phyloP scores from a whole-genome alignment of 2,113 vertebrate species.

The Callaeas wilsoni region DNA sequence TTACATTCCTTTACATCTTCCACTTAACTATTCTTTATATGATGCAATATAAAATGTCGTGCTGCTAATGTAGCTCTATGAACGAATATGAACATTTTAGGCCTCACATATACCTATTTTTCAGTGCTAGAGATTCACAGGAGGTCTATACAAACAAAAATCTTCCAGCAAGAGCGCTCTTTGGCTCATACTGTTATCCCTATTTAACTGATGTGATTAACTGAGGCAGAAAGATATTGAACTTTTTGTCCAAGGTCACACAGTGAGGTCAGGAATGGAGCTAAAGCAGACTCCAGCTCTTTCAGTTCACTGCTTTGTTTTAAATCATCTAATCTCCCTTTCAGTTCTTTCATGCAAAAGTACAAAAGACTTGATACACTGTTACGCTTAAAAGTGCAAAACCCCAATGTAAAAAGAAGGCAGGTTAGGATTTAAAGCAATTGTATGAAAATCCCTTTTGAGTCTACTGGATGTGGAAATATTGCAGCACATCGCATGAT shows the following conservation, averaged over 20 bases:
- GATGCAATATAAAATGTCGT: not conserved
- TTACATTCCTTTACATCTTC: not conserved
- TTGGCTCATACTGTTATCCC: not conserved
- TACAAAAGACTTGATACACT: not conserved
- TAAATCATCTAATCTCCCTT: not conserved
- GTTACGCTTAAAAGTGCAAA: not conserved
- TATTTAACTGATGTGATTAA: conserved; percentile 23
- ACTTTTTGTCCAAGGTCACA: conserved; percentile 42
- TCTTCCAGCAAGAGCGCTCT: not conserved
- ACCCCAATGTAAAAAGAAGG: not conserved
- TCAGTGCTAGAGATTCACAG: not conserved
- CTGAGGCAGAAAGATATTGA: conserved; percentile 55
- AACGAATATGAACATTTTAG: not conserved
- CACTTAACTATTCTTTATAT: not conserved
- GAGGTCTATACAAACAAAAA: not conserved
- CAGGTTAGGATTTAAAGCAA: not conserved
- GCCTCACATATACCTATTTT: not conserved
- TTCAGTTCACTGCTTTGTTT: conserved; percentile 4
- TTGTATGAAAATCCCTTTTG: not conserved
- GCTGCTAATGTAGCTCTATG: not conserved
- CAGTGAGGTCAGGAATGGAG: conserved; percentile 2
- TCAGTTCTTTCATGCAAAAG: not conserved
- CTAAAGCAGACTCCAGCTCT: conserved; percentile 10
- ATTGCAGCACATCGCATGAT: not conserved
- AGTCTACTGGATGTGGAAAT: not conserved